Conservation (phyloP, 1,140 invertebrate species). For the Euura lappo region DNA sequence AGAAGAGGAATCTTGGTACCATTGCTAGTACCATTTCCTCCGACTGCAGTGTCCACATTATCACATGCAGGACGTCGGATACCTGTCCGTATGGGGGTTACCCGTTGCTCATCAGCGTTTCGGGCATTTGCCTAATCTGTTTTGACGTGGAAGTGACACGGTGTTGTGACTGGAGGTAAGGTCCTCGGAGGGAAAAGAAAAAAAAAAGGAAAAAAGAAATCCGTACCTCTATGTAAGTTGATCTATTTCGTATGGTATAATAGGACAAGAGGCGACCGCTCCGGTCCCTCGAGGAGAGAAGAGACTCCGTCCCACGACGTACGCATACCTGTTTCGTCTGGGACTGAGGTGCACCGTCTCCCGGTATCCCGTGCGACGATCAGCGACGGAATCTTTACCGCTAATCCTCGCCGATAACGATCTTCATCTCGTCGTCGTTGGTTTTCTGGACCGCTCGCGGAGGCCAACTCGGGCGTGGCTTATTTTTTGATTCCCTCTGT, state of each 20-base stretch:
- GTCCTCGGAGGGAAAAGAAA: background rate
- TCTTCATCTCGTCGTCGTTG: slow-evolving; percentile 14
- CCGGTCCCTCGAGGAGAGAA: too few species aligned
- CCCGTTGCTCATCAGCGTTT: background rate
- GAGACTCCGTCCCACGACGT: too few species aligned
- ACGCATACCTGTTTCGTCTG: too few species aligned
- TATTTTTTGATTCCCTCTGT: too few species aligned
- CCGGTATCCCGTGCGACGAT: slow-evolving; percentile 25
- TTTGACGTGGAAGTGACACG: slow-evolving; percentile 47
- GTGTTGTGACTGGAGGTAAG: slow-evolving; percentile 40
- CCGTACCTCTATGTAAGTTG: slow-evolving; percentile 31
- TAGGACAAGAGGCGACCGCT: slow-evolving; percentile 22
- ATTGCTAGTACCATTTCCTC: too few species aligned
- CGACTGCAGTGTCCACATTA: too few species aligned
- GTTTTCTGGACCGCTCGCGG: background rate
- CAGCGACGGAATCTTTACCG: slow-evolving; percentile 12
- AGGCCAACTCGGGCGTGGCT: too few species aligned
- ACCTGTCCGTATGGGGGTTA: background rate
- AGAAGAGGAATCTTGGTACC: too few species aligned
- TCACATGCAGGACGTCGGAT: background rate
- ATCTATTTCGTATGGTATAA: slow-evolving; percentile 39
- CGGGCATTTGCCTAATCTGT: slow-evolving; percentile 40
- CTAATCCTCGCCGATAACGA: slow-evolving; percentile 29
- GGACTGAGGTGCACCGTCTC: slow-evolving; percentile 19
- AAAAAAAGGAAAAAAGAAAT: background rate